Base-by-base conservation (phyloP, 2,888 invertebrate genomes). In the Drosophila diplacantha region DNA sequence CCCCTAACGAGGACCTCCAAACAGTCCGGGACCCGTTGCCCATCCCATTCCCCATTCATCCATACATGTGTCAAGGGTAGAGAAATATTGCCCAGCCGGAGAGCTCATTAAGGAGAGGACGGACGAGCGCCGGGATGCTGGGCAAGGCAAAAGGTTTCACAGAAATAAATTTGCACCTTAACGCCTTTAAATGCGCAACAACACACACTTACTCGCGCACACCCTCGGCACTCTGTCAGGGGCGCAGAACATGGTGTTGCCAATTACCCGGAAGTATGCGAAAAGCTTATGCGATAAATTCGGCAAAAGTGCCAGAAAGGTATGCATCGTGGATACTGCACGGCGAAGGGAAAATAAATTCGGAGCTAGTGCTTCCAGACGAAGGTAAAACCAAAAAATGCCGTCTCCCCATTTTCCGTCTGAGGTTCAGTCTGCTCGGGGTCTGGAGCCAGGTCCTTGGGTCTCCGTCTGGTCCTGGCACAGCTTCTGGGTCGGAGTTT, bases 161-260 rank as follows among this genome's bases (percentile, higher is more conserved):
- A 72, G 69, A 85, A 76, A 85, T 85, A 85, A 85, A 84, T 84
- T 85, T 83, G 75, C 84, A 85, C 85, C 85, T 84, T 85, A 81
- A 81, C 83, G 85, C 84, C 83, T 84, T 84, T 84, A 82, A 83
- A 84, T 76, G 81, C 69, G 65, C 76, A 68, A 67, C 69, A 46
- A 74, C 60, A 65, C 74, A 66, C 68, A 52, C 54, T 43, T 38
- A 32, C 41, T 51, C 34, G 26, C 38, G 52, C 26, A 37, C 29
- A 37, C 47, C 51, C 39, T 44, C 46, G 52, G 46, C 56, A 44
- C 18, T 37, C 29, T 18, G 29, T 29, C n/a, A 5, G 18, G 32
- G 26, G 32, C 38, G 68, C 70, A 59, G 73, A 65, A 81, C 73
- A 76, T 72, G 82, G 84, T 74, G 83, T 83, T 84, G 83, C 85